Evolutionary conservation across 2,888 invertebrate species (phyloP), one percentile per base, ranked within the genome.

Genomic region (Pollenia amentaria): DNA sequence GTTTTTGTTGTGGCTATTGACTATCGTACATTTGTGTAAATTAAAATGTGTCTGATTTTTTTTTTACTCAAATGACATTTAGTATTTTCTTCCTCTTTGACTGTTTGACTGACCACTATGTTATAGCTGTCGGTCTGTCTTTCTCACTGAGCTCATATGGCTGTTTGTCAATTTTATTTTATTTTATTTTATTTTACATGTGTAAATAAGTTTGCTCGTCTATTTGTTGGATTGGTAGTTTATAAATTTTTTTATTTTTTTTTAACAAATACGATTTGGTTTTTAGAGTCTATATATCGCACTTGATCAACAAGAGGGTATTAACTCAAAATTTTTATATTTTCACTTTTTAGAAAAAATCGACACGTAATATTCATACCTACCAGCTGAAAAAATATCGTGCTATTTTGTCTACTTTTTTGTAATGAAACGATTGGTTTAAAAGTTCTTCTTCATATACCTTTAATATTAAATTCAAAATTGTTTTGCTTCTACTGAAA

Each of bases 41-140:
- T 79, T 75, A 77, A 77, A 83, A 83, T 64, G 55, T 83, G 76
- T 77, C 83, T 70, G 55, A 77, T 51, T 12, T 55, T 76, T 0
- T 55, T 57, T 18, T 75, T 69, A 29, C 42, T 42, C 75, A 64
- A 84, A 76, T 84, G 75, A 80, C 70, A 76, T 84, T 84, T 76
- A 70, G 80, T 75, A 57, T 62, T 55, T 75, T 75, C 29, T 29
- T 29, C 6, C 29, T 6, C 29, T 79, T 18, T 40, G 14, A 44
- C 12, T 18, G 29, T 1, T 29, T 29, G 11, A 67, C 55, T 72
- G 73, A 65, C 48, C 57, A 78, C 8, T 18, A 60, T 18, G n/a
- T n/a, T 8, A 1, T 48, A 40, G 42, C 51, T 76, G 42, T 65
- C 16, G 12, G 8, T 29, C 11, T 38, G 46, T 46, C 12, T 65